Conservation (phyloP, 2,888 invertebrate genomes). For the Lutraria lutraria region DNA sequence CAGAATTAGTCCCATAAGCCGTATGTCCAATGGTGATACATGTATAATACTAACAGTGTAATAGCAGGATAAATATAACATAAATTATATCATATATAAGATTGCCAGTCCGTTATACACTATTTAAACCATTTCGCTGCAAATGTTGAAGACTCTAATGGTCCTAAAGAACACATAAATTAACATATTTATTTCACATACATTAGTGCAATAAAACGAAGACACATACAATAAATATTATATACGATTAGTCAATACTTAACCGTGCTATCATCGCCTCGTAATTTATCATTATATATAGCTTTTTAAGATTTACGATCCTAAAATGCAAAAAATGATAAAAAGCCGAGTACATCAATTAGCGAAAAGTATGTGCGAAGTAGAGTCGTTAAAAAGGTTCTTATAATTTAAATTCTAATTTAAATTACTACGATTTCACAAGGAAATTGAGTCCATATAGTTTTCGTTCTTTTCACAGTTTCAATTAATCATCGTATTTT, state of each 20-base stretch:
- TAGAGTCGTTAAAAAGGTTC: background rate
- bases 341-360: background rate
- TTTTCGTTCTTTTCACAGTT: conserved; percentile 23
- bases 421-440: conserved; percentile 54
- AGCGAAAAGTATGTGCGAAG: background rate
- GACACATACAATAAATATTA: background rate
- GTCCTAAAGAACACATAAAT: background rate
- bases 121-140: no score
- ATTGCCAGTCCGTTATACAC: no score
- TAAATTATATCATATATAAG: no score
- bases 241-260: conserved; percentile 7
- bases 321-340: background rate
- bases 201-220: background rate
- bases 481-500: conserved; percentile 54
- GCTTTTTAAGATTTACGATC: background rate
- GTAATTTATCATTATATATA: conserved; percentile 4
- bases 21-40: no score
- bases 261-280: background rate
- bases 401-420: conserved; percentile 41
- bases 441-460: conserved; percentile 31
- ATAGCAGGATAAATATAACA: no score
- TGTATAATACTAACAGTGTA: no score
- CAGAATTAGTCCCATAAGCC: no score
- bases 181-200: background rate
- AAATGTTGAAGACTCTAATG: no score